A percentile compares a stretch with the other conserved stretches of the same genome.
Conservation (phyloP, 2,797 vertebrate genomes). For the Eulemur rubriventer region DNA sequence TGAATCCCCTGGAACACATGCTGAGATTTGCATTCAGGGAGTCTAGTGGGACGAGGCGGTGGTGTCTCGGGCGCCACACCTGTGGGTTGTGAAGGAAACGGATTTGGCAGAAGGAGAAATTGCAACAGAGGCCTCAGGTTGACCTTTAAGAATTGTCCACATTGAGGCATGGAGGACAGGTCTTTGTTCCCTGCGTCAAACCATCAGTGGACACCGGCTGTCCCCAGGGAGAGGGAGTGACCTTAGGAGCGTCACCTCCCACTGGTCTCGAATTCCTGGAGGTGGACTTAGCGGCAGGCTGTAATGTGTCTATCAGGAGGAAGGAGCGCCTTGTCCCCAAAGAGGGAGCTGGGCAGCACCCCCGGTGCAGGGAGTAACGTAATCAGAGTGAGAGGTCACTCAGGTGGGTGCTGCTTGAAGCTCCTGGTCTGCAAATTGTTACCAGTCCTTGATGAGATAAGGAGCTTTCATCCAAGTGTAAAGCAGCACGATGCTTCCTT, state of each 20-base stretch:
- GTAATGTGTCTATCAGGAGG: rapidly evolving
- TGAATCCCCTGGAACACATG: neutral
- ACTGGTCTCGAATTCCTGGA: neutral
- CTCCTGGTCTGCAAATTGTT: neutral
- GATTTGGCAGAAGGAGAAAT: neutral
- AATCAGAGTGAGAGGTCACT: neutral
- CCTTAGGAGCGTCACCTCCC: neutral
- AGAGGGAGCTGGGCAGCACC: rapidly evolving
- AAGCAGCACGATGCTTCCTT: neutral
- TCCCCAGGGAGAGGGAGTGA: neutral
- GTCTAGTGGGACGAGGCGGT: neutral
- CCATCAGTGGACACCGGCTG: rapidly evolving
- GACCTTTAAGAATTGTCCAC: neutral
- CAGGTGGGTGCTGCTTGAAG: neutral
- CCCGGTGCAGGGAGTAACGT: too few species aligned
- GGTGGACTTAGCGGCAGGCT: neutral
- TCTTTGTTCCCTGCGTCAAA: neutral
- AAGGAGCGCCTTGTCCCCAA: rapidly evolving
- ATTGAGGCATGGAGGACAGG: neutral
- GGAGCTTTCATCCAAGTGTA: neutral
- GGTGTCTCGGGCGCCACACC: neutral
- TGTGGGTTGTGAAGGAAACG: neutral
- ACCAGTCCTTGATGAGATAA: neutral
- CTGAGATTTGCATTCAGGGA: neutral
- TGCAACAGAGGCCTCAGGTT: neutral